Evolutionary conservation across 2,797 vertebrate species (phyloP).

Genomic region (Melanotaenia parkinsoni): DNA sequence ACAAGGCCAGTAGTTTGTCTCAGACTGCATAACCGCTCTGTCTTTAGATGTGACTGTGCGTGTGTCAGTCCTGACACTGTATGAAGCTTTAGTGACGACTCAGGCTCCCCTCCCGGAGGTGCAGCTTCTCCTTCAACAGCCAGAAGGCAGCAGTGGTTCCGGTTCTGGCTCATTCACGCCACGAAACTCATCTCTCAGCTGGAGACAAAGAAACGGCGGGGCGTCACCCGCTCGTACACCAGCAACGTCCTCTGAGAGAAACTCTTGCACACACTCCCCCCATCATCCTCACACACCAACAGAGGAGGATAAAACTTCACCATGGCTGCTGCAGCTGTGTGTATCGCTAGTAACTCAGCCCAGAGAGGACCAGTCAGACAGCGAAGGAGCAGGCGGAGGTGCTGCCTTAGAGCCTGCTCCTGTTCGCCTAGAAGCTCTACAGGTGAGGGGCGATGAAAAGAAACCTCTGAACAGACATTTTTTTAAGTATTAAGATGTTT

Average conservation of each 20-base stretch:
- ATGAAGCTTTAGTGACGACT: slow-evolving; percentile 90
- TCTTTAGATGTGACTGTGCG: slow-evolving; percentile 93
- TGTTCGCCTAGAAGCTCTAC: slow-evolving; percentile 92
- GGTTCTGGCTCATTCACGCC: slow-evolving; percentile 72
- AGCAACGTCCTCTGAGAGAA: slow-evolving; percentile 16
- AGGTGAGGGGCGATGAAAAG: slow-evolving; percentile 79
- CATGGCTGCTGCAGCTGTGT: slow-evolving; percentile 92
- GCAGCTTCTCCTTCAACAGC: slow-evolving; percentile 90
- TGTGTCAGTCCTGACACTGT: slow-evolving; percentile 91
- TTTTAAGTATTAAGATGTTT: neutral
- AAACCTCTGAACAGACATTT: neutral
- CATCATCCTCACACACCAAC: slow-evolving; percentile 52
- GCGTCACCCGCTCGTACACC: slow-evolving; percentile 51
- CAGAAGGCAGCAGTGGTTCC: slow-evolving; percentile 73
- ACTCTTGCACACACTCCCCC: slow-evolving; percentile 54
- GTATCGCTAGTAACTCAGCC: slow-evolving; percentile 86
- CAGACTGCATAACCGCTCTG: neutral
- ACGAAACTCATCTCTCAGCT: slow-evolving; percentile 68
- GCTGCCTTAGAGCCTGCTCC: slow-evolving; percentile 88
- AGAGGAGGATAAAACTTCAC: slow-evolving; percentile 71
- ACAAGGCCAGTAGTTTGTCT: neutral
- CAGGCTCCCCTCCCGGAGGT: slow-evolving; percentile 94
- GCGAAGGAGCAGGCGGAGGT: slow-evolving; percentile 68
- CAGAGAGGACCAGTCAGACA: slow-evolving; percentile 88
- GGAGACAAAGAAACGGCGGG: slow-evolving; percentile 71